A percentile compares a stretch with the other conserved stretches of the same genome.
phyloP scores from a whole-genome alignment of 2,113 vertebrate species.

The Panthera tigris region DNA sequence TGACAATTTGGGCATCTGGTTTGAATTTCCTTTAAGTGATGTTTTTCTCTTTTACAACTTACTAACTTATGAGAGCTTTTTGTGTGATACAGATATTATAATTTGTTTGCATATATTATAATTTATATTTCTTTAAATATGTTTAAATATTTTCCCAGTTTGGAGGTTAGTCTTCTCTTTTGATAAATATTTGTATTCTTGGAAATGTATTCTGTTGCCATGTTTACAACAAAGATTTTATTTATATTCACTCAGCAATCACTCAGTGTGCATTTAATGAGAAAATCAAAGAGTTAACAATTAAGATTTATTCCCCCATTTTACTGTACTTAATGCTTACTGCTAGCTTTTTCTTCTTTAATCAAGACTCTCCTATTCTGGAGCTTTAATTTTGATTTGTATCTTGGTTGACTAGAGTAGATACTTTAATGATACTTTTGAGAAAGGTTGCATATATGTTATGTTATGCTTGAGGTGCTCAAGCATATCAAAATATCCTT shows the following conservation, averaged over 20 bases:
- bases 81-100: not conserved
- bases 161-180: not conserved
- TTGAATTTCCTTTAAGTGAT: not conserved
- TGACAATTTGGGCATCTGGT: not conserved
- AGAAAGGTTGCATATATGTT: not conserved
- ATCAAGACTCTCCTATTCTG: not conserved
- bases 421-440: not conserved
- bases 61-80: not conserved
- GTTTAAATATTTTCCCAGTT: not conserved
- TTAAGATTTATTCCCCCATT: not conserved
- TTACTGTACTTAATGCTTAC: not conserved
- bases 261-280: not conserved
- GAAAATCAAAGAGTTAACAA: not conserved
- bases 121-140: not conserved
- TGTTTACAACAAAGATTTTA: conserved; percentile 4
- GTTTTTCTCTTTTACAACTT: not conserved
- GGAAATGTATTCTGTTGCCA: not conserved
- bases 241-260: not conserved
- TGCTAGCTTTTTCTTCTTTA: not conserved
- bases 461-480: not conserved
- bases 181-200: conserved; percentile 28
- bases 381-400: not conserved
- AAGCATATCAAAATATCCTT: not conserved
- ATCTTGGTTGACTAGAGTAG: not conserved
- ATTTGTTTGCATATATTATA: not conserved